Conservation (phyloP, 2,888 invertebrate genomes). For the Mimachlamys varia region DNA sequence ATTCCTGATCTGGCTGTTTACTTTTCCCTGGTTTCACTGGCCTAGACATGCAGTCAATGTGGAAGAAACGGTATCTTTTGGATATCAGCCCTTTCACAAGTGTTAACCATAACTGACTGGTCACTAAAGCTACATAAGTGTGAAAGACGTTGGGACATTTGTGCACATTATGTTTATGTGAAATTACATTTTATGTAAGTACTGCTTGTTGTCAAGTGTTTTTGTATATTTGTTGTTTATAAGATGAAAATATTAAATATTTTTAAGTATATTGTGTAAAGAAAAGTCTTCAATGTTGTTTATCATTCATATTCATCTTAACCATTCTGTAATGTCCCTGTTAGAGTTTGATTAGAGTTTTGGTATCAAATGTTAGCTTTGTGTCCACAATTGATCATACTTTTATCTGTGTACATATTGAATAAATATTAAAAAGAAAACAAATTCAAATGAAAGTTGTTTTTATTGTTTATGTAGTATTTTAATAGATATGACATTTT, state of each 20-base stretch:
- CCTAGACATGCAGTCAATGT: no score
- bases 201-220: slow-evolving; percentile 4
- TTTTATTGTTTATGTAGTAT: not conserved
- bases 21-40: no score
- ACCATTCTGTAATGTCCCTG: not conserved
- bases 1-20: no score
- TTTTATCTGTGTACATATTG: slow-evolving; percentile 30
- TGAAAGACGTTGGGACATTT: no score
- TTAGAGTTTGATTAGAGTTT: slow-evolving; percentile 7
- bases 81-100: no score
- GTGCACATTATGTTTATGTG: not conserved
- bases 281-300: not conserved
- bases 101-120: no score
- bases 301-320: slow-evolving; percentile 4
- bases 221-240: not conserved
- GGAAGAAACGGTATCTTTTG: no score
- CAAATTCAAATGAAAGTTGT: not conserved
- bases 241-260: not conserved
- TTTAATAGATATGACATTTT: no score
- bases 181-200: not conserved
- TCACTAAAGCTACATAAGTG: no score
- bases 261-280: not conserved
- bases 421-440: slow-evolving; percentile 18
- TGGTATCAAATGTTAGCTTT: slow-evolving; percentile 5
- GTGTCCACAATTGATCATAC: slow-evolving; percentile 14